Evolutionary conservation across 2,113 vertebrate species (phyloP).

Genomic region (Phodopus roborovskii): DNA sequence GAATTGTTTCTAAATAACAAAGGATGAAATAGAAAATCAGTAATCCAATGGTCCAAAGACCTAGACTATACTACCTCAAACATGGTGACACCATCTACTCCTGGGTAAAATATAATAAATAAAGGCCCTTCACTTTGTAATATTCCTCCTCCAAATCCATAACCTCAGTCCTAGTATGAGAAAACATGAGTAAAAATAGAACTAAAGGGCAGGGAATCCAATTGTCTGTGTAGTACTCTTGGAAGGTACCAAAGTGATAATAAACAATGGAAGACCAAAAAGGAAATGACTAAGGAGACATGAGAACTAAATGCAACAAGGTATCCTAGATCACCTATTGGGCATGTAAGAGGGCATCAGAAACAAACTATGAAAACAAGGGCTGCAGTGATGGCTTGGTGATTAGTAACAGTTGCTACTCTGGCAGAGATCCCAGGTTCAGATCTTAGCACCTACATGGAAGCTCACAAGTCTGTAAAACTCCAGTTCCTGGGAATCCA

Average conservation of each 20-base stretch:
- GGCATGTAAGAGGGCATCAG: background rate
- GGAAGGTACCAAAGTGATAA: background rate
- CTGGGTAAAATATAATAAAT: background rate
- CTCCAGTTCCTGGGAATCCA: background rate
- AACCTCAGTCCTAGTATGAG: background rate
- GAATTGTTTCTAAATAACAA: background rate
- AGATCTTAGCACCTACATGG: background rate
- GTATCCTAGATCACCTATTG: background rate
- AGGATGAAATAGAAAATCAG: background rate
- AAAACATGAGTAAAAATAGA: background rate
- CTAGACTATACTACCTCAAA: background rate
- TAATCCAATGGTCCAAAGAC: background rate
- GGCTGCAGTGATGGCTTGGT: too few relatives aligned
- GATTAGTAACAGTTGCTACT: background rate
- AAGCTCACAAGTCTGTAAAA: background rate
- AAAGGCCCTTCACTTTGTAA: fast-evolving
- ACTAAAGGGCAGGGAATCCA: background rate
- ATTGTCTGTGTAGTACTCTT: background rate
- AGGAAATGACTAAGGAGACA: background rate
- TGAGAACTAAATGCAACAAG: fast-evolving
- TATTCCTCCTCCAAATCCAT: background rate
- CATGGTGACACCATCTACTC: fast-evolving
- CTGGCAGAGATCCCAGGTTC: too few relatives aligned
- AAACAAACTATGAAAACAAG: background rate
- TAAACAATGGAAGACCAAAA: background rate